Evolutionary conservation across 2,113 vertebrate species (phyloP).

Genomic region (Labeo catla): DNA sequence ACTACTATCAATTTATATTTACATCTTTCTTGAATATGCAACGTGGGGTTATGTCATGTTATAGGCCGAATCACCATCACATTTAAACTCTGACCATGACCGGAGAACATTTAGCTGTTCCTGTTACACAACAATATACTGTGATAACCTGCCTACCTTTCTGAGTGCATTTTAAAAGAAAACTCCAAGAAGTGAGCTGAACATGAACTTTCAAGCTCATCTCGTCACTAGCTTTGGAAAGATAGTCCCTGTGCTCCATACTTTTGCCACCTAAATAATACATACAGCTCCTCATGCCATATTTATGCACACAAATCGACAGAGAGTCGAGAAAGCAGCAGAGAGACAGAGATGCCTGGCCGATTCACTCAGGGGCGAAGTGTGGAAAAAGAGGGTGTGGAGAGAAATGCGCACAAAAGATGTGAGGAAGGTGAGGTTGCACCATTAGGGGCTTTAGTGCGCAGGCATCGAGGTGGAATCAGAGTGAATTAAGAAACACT

Average conservation of each 20-base stretch:
- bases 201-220: background rate
- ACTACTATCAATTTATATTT: background rate
- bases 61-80: background rate
- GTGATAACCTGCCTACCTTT: background rate
- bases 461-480: conserved; percentile 76
- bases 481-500: conserved; percentile 72
- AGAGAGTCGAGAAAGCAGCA: conserved; percentile 56
- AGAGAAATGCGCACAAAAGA: conserved; percentile 15
- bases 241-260: conserved; percentile 57
- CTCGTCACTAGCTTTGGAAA: conserved; percentile 26
- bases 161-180: conserved; percentile 18
- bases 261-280: conserved; percentile 74
- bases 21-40: background rate
- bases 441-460: conserved; percentile 71
- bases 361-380: conserved; percentile 23
- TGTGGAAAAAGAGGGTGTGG: conserved; percentile 13
- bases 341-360: conserved; percentile 30
- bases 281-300: conserved; percentile 58
- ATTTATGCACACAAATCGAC: conserved; percentile 76
- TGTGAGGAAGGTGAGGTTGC: conserved; percentile 56
- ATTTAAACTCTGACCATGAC: background rate
- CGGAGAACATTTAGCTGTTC: background rate
- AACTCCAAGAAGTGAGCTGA: conserved; percentile 30
- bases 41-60: background rate
- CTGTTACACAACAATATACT: conserved; percentile 4